Evolutionary conservation across 2,888 invertebrate species (phyloP).

Genomic region (Tanytarsus gracilentus): DNA sequence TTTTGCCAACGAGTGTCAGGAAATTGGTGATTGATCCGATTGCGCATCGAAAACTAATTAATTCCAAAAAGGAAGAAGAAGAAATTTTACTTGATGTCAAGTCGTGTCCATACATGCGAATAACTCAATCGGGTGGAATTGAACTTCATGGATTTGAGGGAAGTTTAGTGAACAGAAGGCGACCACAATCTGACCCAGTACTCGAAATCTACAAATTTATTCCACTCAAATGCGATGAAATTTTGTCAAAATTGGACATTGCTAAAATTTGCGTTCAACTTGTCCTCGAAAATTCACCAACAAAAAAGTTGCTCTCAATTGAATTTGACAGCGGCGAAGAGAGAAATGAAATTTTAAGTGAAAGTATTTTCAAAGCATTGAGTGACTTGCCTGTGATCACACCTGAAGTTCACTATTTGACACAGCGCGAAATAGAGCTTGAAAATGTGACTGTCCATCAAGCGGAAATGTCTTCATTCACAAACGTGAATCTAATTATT

Average conservation of each 20-base stretch:
- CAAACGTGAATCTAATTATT: conserved; percentile 3
- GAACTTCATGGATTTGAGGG: conserved; percentile 52
- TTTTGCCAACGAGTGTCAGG: conserved; percentile 50
- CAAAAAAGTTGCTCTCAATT: conserved; percentile 48
- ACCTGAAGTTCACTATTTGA: conserved; percentile 53
- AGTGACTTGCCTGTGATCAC: conserved; percentile 61
- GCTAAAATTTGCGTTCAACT: conserved; percentile 53
- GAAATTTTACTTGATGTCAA: conserved; percentile 17
- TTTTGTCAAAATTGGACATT: conserved; percentile 39
- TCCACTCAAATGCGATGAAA: conserved; percentile 38
- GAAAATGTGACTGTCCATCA: conserved; percentile 47
- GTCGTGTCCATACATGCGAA: conserved; percentile 35
- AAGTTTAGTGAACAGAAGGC: conserved; percentile 45
- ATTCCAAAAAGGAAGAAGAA: neutral
- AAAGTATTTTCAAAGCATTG: conserved; percentile 50
- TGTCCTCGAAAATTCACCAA: conserved; percentile 55
- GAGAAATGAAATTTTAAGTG: conserved; percentile 45
- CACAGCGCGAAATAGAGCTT: conserved; percentile 35
- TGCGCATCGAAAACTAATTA: conserved; percentile 35
- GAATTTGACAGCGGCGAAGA: conserved; percentile 46
- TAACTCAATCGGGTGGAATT: conserved; percentile 47
- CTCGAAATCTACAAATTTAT: conserved; percentile 49
- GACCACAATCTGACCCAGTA: conserved; percentile 46
- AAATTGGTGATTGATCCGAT: conserved; percentile 48
- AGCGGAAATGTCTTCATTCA: conserved; percentile 43